Evolutionary conservation across 2,888 invertebrate species (phyloP), one percentile per base, ranked within the genome.

Genomic region (Andrena trimmerana): DNA sequence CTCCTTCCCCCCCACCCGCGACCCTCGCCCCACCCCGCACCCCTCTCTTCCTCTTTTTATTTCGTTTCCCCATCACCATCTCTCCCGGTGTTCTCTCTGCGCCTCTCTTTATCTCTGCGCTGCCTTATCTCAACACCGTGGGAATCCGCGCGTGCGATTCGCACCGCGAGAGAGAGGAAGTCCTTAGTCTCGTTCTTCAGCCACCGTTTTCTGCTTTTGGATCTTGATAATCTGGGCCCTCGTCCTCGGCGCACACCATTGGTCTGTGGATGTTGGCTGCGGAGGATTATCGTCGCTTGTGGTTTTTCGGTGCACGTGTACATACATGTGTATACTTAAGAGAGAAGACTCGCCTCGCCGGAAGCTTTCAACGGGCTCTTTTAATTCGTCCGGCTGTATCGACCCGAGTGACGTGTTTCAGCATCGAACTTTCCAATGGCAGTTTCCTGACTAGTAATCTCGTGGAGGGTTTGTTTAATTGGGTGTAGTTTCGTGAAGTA

Each of bases 101-200:
- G 66, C 13, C 69, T 83, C 81, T 74, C 85, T 88, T 88, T 88
- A 88, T 88, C 88, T 88, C 60, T 0, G 52, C 33, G 33, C 66
- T 20, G 83, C 62, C 84, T 85, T 89, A 89, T 89, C 90, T 83
- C 78, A 68, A 16, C 59, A 81, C 81, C 87, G 86, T 87, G 89
- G 89, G 90, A 92, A 91, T 90, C 85, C 91, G 89, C 89, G 92
- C 90, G 90, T 89, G 90, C 90, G 88, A 91, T 91, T 91, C 90
- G 85, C 91, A 71, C 75, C 83, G 83, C 84, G 80, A 69, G 79
- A 76, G 77, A 81, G 84, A 86, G 83, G 83, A 86, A 87, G 78
- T 86, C 78, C 87, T 86, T 67, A 84, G 82, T 87, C 87, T 79
- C 84, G 80, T 84, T 88, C 81, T 78, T 79, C 77, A 27, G 63